Percentiles rank a stretch among this genome's conserved stretches.
Conservation (phyloP, 2,888 invertebrate genomes). For the Agapetus fuscipes region DNA sequence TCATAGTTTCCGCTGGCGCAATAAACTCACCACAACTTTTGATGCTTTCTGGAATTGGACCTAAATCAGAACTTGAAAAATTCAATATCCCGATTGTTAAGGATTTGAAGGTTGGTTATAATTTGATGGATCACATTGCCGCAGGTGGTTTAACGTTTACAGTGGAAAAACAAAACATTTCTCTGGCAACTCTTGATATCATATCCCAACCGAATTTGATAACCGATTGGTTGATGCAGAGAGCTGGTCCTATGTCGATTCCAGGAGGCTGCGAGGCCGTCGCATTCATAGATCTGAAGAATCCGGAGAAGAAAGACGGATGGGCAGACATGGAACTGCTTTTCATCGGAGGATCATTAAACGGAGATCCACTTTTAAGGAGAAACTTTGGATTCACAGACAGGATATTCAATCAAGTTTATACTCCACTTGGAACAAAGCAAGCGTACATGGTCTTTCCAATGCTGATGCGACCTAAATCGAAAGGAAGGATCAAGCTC, state of each 20-base stretch:
- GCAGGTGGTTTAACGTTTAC: slow-evolving; percentile 54
- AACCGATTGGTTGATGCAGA: slow-evolving; percentile 45
- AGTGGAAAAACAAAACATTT: slow-evolving; percentile 33
- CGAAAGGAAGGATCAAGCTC: slow-evolving; percentile 58
- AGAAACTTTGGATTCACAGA: slow-evolving; percentile 46
- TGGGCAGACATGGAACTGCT: slow-evolving; percentile 58
- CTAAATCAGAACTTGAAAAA: slow-evolving; percentile 46
- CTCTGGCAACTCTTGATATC: slow-evolving; percentile 29
- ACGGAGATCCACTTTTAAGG: slow-evolving; percentile 37
- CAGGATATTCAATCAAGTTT: slow-evolving; percentile 35
- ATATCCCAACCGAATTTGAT: slow-evolving; percentile 35
- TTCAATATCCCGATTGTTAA: slow-evolving; percentile 45
- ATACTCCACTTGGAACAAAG: slow-evolving; percentile 32
- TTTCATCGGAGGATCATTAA: slow-evolving; percentile 47
- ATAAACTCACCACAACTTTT: slow-evolving; percentile 70
- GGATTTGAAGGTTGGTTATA: slow-evolving; percentile 55
- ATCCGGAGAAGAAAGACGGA: slow-evolving; percentile 42
- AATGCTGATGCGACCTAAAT: slow-evolving; percentile 62
- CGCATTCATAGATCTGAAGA: slow-evolving; percentile 52
- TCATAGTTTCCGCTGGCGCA: slow-evolving; percentile 67
- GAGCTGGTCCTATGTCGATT: slow-evolving; percentile 48
- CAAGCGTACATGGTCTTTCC: slow-evolving; percentile 51
- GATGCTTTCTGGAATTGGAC: slow-evolving; percentile 71
- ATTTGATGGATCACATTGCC: slow-evolving; percentile 60
- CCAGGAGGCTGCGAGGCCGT: slow-evolving; percentile 60